These are phyloP conservation scores for Pteropus alecto DNA, from an alignment of 2,113 vertebrate species.

Conservation along the genomic window DNA sequence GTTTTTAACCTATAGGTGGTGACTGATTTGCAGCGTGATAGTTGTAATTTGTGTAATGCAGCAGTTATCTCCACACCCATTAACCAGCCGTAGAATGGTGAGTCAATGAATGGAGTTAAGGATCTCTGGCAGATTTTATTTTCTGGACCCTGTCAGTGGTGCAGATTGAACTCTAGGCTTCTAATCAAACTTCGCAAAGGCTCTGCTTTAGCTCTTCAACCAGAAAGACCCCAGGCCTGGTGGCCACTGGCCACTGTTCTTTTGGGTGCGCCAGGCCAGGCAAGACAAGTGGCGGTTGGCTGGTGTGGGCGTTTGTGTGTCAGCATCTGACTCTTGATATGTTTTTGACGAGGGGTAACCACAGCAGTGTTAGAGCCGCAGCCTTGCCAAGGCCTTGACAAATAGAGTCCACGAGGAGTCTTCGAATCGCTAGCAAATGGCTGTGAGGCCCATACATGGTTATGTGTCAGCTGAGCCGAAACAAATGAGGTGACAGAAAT, in stretches of 20 bases:
- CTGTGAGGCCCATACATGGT: background rate
- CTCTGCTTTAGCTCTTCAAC: background rate
- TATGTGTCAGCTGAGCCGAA: conserved; percentile 33
- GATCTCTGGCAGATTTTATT: conserved; percentile 54
- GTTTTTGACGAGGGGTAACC: conserved; percentile 37
- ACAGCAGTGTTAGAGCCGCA: background rate
- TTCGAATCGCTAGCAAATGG: conserved; percentile 63
- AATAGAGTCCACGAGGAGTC: background rate
- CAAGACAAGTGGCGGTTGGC: conserved; percentile 29
- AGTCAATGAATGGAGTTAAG: conserved; percentile 52
- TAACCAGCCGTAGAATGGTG: conserved; percentile 55
- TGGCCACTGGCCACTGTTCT: background rate
- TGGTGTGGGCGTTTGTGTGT: background rate
- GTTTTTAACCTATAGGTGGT: conserved; percentile 73
- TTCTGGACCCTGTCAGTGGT: background rate
- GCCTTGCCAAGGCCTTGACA: conserved; percentile 10
- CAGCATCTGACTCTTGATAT: background rate
- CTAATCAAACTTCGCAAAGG: background rate
- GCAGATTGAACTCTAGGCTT: background rate
- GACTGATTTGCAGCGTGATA: conserved; percentile 72
- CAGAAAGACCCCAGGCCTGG: background rate
- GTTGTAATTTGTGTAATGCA: conserved; percentile 47
- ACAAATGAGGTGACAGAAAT: conserved; percentile 65
- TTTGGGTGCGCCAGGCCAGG: background rate
- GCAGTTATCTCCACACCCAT: conserved; percentile 76